These are phyloP conservation scores for Benitochromis conjunctus DNA, from an alignment of 2,113 vertebrate genomes.

Conservation along the genomic window DNA sequence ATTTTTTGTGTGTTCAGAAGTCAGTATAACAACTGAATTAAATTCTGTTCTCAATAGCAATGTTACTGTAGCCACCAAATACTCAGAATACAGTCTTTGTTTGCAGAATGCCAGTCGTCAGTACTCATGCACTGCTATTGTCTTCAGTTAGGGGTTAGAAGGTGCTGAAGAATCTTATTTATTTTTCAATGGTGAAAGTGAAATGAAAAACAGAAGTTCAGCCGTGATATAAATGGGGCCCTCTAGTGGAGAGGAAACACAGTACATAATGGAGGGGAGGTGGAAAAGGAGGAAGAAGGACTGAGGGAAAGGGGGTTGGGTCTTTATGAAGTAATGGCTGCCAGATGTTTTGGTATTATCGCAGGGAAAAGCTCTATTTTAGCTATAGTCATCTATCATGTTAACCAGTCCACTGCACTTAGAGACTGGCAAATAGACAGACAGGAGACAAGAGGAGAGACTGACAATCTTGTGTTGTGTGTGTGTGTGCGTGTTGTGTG, in stretches of 20 bases:
- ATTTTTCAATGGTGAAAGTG: background rate
- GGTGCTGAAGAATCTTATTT: background rate
- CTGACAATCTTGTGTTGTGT: background rate
- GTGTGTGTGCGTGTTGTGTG: rapidly evolving
- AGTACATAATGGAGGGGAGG: background rate
- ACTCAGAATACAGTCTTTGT: background rate
- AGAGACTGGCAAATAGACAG: slow-evolving; percentile 19
- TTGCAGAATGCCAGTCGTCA: background rate
- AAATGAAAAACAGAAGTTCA: background rate
- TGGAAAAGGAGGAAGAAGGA: background rate
- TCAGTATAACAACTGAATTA: background rate
- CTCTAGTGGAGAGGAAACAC: slow-evolving; percentile 11
- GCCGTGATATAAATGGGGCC: background rate
- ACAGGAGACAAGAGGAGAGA: slow-evolving; percentile 8
- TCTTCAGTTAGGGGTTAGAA: background rate
- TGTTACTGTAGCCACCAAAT: background rate
- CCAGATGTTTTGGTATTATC: slow-evolving; percentile 61
- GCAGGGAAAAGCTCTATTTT: slow-evolving; percentile 29
- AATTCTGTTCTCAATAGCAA: background rate
- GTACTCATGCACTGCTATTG: background rate
- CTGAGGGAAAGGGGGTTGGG: slow-evolving; percentile 3
- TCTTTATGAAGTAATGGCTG: slow-evolving; percentile 45
- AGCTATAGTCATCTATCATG: slow-evolving; percentile 51
- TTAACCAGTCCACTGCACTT: slow-evolving; percentile 14
- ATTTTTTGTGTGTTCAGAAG: background rate